Base-by-base conservation (phyloP, 2,888 invertebrate genomes). In the Tinea trinotella region DNA sequence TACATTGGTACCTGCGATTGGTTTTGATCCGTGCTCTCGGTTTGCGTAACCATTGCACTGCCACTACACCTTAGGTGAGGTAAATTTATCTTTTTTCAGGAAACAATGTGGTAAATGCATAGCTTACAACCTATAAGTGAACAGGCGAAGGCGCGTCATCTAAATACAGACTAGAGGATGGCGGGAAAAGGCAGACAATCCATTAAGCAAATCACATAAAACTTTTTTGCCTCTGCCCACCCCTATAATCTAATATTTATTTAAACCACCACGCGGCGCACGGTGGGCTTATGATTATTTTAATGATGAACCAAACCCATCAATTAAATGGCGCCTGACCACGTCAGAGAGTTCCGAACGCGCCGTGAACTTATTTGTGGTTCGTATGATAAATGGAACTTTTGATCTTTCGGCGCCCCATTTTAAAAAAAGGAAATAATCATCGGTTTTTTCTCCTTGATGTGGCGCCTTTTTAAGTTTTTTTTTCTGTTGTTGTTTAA, bases 281-380 rank as follows among this genome's bases (percentile, higher is more conserved):
- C 34, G 66, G 71, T 64, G 70, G 71, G 68, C 64, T 60, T 56
- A 65, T 62, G 70, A 73, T 74, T 71, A 71, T 68, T 74, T 71
- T 78, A 81, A 81, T 76, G 74, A 77, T 60, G 62, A 60, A 66
- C 61, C 62, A 18, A 10, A 35, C 10, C 35, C 34, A 34, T 35
- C 19, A 13, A 52, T 35, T 52, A 35, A 52, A 13, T 30, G 52
- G 52, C 52, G 52, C 52, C 52, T 34, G 35, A 34, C 52, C 46
- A 46, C 46, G 40, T 13, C 15, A 40, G 40, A 40, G 40, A 40
- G 15, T 9, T 9, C n/a, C n/a, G n/a, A 55, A 66, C 80, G 82
- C 82, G 82, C 81, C 84, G 65, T 59, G 67, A 83, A 84, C 82
- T 82, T 81, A 75, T 77, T 83, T 30, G 30, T 30, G 30, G 4